phyloP scores from a whole-genome alignment of 2,888 invertebrate genomes.

The Sepiola atlantica region DNA sequence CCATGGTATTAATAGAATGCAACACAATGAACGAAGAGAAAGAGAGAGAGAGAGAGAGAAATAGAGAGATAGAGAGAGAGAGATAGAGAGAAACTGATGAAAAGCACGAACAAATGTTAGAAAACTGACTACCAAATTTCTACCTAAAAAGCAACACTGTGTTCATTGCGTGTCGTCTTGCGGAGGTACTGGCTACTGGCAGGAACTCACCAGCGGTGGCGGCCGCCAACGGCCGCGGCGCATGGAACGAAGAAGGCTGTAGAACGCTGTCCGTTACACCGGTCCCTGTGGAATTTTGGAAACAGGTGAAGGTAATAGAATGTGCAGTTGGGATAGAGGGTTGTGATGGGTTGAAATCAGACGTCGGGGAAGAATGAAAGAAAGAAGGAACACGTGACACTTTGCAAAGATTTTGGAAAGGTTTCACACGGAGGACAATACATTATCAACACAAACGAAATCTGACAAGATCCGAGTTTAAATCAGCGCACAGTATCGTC shows the following conservation, averaged over 20 bases:
- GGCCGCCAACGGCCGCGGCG: background rate
- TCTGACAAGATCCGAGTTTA: background rate
- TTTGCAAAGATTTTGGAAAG: background rate
- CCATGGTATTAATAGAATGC: background rate
- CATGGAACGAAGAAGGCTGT: slow-evolving; percentile 35
- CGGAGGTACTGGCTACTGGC: slow-evolving; percentile 14
- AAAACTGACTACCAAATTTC: slow-evolving; percentile 39
- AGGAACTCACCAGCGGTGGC: slow-evolving; percentile 33
- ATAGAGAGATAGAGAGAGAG: background rate
- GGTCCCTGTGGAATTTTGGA: slow-evolving; percentile 42
- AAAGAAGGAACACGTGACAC: background rate
- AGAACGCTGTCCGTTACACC: slow-evolving; percentile 22
- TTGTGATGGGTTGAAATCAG: slow-evolving; percentile 34
- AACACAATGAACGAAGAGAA: background rate
- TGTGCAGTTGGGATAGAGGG: background rate
- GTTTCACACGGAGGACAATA: background rate
- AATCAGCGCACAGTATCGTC: background rate
- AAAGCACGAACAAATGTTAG: slow-evolving; percentile 33
- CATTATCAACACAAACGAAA: background rate
- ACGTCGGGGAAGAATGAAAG: background rate
- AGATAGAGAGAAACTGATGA: background rate
- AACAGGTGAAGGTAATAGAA: slow-evolving; percentile 41
- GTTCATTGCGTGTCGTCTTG: slow-evolving; percentile 38
- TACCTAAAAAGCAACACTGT: slow-evolving; percentile 43
- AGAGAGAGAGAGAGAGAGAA: background rate